These are phyloP conservation scores for Callaeas wilsoni DNA, from an alignment of 2,113 vertebrate species.

Conservation along the genomic window DNA sequence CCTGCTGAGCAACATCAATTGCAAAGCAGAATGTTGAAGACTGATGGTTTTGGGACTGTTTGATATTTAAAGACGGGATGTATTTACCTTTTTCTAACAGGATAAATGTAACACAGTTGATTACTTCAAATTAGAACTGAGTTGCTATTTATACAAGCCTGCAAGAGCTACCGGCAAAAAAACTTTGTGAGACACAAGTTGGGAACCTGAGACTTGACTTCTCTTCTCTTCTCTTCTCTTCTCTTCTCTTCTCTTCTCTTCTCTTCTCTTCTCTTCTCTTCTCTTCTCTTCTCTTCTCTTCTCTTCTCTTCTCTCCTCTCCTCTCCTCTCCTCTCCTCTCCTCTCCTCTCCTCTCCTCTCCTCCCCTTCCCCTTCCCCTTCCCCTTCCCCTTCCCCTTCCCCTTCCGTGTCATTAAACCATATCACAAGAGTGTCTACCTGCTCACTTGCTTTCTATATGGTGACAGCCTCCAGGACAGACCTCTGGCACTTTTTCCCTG, in stretches of 20 bases:
- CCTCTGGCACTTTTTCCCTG: background rate
- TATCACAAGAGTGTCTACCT: background rate
- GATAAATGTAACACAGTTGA: background rate
- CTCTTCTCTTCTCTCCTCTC: background rate
- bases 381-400: background rate
- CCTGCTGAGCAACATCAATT: constrained; percentile 12
- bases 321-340: too few species aligned
- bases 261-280: too few species aligned
- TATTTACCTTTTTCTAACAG: background rate
- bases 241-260: too few species aligned
- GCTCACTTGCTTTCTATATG: background rate
- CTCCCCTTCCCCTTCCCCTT: too few species aligned
- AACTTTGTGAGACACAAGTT: background rate
- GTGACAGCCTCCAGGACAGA: background rate
- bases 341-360: background rate
- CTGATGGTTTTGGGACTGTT: background rate
- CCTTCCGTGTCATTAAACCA: background rate
- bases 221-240: background rate
- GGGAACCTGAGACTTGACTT: background rate
- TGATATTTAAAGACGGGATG: background rate
- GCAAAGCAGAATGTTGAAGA: background rate
- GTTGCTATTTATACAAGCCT: background rate
- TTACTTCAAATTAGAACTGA: background rate
- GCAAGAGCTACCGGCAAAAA: background rate
- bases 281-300: too few species aligned